Conservation (phyloP, 2,888 invertebrate genomes). For the Sesia bembeciformis region DNA sequence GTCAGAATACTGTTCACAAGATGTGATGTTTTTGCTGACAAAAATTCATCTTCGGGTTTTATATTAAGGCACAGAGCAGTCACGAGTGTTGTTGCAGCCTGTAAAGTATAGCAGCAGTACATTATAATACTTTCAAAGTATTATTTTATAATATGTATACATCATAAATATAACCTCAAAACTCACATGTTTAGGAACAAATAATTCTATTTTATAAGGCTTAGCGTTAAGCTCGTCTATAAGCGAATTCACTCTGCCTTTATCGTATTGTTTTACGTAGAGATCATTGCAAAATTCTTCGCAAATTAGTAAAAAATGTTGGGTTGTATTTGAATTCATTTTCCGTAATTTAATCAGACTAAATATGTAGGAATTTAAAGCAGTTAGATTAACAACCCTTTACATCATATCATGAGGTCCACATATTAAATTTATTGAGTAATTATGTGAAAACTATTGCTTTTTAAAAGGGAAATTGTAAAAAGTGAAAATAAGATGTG, state of each 20-base stretch:
- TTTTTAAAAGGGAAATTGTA: no score
- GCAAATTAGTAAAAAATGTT: slow-evolving; percentile 41
- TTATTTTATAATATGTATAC: not conserved
- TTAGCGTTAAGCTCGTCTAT: slow-evolving; percentile 78
- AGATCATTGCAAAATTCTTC: slow-evolving; percentile 50
- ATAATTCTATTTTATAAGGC: slow-evolving; percentile 68
- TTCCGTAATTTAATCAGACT: no score
- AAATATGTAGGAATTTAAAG: no score
- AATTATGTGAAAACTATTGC: no score
- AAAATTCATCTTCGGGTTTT: slow-evolving; percentile 60
- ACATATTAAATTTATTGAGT: no score
- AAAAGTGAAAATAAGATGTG: no score
- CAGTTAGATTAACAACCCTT: no score
- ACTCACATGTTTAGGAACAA: slow-evolving; percentile 61
- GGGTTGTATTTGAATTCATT: slow-evolving; percentile 29
- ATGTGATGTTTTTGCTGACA: slow-evolving; percentile 74
- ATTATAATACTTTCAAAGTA: not conserved
- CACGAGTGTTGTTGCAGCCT: slow-evolving; percentile 48
- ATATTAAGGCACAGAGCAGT: slow-evolving; percentile 46
- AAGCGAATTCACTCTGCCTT: slow-evolving; percentile 61
- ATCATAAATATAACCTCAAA: slow-evolving; percentile 14
- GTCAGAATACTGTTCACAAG: slow-evolving; percentile 70
- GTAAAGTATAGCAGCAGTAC: slow-evolving; percentile 3
- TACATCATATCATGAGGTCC: no score
- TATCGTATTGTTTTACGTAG: slow-evolving; percentile 52